These are phyloP conservation scores for Colletes latitarsis DNA, from an alignment of 1,140 invertebrate genomes.

Conservation along the genomic window DNA sequence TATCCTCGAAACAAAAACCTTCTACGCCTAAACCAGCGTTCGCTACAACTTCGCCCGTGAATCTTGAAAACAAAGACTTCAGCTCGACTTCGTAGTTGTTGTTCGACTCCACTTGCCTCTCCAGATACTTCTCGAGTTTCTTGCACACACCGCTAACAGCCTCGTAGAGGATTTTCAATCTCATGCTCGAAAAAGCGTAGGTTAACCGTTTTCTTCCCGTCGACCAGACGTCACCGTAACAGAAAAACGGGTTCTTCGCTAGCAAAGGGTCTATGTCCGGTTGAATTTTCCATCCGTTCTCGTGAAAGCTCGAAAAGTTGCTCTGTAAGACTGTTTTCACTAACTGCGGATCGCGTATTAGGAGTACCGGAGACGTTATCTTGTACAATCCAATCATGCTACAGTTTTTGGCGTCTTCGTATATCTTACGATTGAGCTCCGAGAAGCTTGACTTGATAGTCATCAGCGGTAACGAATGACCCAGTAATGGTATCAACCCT, in stretches of 20 bases:
- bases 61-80: constrained; percentile 74
- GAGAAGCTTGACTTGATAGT: constrained; percentile 28
- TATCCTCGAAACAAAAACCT: constrained; percentile 56
- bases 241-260: constrained; percentile 70
- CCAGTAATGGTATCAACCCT: constrained; percentile 58
- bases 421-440: constrained; percentile 42
- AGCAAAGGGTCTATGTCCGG: constrained; percentile 51
- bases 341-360: constrained; percentile 71
- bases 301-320: constrained; percentile 67
- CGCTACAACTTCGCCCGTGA: constrained; percentile 80
- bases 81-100: constrained; percentile 61
- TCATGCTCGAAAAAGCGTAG: constrained; percentile 51
- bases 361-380: constrained; percentile 52
- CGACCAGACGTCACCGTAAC: constrained; percentile 59
- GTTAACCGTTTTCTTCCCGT: constrained; percentile 32
- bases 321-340: constrained; percentile 69
- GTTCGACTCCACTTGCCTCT: constrained; percentile 17
- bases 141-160: constrained; percentile 30
- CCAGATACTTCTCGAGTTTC: constrained; percentile 52
- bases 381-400: constrained; percentile 70
- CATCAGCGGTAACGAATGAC: constrained; percentile 60
- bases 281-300: constrained; percentile 44
- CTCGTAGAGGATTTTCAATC: constrained; percentile 47
- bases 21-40: constrained; percentile 79
- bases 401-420: constrained; percentile 23